A percentile compares a stretch with the other conserved stretches of the same genome.
Evolutionary conservation across 2,113 vertebrate species (phyloP).

Genomic region (Echinops telfairi): DNA sequence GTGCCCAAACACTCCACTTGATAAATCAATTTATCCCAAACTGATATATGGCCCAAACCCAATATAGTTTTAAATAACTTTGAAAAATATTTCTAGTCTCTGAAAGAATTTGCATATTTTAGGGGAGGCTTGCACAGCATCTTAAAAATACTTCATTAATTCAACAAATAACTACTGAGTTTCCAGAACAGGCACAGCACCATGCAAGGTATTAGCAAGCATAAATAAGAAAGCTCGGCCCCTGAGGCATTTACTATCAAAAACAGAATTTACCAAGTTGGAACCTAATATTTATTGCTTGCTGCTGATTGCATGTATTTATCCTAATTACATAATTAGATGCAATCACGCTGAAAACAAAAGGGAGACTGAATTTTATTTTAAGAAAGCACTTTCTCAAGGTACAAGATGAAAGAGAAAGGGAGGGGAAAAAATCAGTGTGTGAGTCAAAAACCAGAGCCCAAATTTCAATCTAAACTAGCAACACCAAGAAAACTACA

Average conservation of each 20-base stretch:
- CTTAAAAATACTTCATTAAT: slow-evolving; percentile 65
- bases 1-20: slow-evolving; percentile 59
- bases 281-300: slow-evolving; percentile 66
- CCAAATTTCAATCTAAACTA: slow-evolving; percentile 54
- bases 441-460: slow-evolving; percentile 53
- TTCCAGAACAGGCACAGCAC: not conserved
- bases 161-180: slow-evolving; percentile 56
- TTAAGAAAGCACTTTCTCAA: slow-evolving; percentile 45
- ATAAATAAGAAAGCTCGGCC: slow-evolving; percentile 52
- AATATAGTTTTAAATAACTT: slow-evolving; percentile 63
- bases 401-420: not conserved
- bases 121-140: slow-evolving; percentile 5
- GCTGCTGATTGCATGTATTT: slow-evolving; percentile 66
- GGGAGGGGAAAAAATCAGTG: not conserved
- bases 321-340: slow-evolving; percentile 76
- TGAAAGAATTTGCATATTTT: slow-evolving; percentile 48
- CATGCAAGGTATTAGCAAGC: not conserved
- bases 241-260: slow-evolving; percentile 54
- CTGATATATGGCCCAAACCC: not conserved
- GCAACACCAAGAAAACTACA: slow-evolving; percentile 50
- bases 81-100: slow-evolving; percentile 38
- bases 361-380: slow-evolving; percentile 66
- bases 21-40: slow-evolving; percentile 66
- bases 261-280: slow-evolving; percentile 66
- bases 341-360: slow-evolving; percentile 76